Evolutionary conservation across 1,140 invertebrate genomes (phyloP), one percentile per base, ranked within the genome.

Genomic region (Drosophila asahinai): DNA sequence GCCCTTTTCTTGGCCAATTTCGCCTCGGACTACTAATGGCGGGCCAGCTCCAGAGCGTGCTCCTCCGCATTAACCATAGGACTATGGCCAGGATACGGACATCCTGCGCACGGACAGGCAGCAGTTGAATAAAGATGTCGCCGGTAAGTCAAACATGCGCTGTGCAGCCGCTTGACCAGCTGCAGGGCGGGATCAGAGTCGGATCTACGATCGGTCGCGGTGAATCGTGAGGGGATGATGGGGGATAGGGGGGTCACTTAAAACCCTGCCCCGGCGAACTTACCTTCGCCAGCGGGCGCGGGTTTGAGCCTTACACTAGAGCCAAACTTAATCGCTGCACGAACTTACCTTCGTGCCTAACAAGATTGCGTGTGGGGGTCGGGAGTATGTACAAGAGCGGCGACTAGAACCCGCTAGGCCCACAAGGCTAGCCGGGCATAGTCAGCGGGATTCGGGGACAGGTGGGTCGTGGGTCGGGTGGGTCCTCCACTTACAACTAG

Each of bases 301-400:
- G 83, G 62, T 78, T 91, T 75, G 58, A 90, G 49, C 71, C 80
- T 82, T 73, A 66, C 67, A 49, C 81, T 80, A 63, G 19, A 58
- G 64, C 57, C 73, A 59, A 65, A 81, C 77, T 77, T 77, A 70
- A 70, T 76, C 51, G 67, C 84, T 74, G 76, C 86, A 91, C 86
- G 86, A 90, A 90, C 86, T 90, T 90, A 90, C 86, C 86, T 90
- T 90, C 86, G 86, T 91, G 86, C 81, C 84, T 81, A 78, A 63
- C 42, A 77, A 79, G 52, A 67, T 60, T 70, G 75, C 52, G 43
- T 38, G 49, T 47, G 65, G 51, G 19, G 15, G 36, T 57, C 54
- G 54, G 54, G 36, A 22, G 30, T 66, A 67, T 76, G 48, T 71
- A 66, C 78, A 84, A 77, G 62, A 84, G 80, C 74, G 72, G 52